Evolutionary conservation across 1,140 invertebrate genomes (phyloP).

Genomic region (Oryctes rhinoceros): DNA sequence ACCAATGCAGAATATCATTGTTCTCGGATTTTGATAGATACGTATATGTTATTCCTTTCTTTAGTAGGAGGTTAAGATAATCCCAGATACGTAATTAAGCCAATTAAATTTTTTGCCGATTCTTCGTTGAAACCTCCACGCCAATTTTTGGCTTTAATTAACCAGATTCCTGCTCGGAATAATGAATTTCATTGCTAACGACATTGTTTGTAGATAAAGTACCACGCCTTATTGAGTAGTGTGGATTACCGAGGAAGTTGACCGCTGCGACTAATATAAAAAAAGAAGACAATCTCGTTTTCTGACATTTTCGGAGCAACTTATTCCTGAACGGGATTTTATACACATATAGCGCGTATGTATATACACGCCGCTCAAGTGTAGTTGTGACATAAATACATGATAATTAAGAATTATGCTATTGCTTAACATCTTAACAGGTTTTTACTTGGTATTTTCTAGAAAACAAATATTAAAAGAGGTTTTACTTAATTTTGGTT

Average conservation of each 20-base stretch:
- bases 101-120: neutral
- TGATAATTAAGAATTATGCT: no score
- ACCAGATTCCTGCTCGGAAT: neutral
- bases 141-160: neutral
- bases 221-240: conserved; percentile 1
- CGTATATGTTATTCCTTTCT: neutral
- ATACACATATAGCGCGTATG: neutral
- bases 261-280: neutral
- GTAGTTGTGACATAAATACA: no score
- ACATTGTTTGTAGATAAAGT: conserved; percentile 8
- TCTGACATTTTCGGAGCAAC: conserved; percentile 8
- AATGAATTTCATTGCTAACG: conserved; percentile 1
- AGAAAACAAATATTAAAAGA: no score
- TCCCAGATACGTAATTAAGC: neutral
- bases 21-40: neutral
- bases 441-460: no score
- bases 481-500: no score
- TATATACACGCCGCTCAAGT: neutral
- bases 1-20: neutral
- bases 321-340: conserved; percentile 9
- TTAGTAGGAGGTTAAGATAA: neutral
- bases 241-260: neutral
- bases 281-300: conserved; percentile 11
- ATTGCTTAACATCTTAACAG: no score
- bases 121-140: neutral